These are phyloP conservation scores for Chelonoidis abingdonii DNA, from an alignment of 2,113 vertebrate species.

Conservation along the genomic window DNA sequence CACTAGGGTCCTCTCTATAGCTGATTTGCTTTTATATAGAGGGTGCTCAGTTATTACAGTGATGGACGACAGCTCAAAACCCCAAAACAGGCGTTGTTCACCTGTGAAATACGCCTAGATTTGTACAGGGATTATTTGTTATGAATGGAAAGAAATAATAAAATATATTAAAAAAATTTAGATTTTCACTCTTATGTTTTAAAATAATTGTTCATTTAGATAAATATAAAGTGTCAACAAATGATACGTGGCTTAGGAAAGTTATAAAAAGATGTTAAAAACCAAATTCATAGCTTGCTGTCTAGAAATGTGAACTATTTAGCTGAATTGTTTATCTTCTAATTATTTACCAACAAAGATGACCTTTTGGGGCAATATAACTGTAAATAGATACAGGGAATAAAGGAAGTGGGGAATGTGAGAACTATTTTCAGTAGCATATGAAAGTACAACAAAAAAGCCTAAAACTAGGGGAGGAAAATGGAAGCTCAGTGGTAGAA, in stretches of 20 bases:
- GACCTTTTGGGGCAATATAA: not conserved
- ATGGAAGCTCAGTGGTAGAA: not conserved
- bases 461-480: not conserved
- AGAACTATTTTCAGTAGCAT: not conserved
- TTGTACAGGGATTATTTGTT: not conserved
- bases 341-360: not conserved
- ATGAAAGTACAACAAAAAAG: fast-evolving
- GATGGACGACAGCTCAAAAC: fast-evolving
- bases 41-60: not conserved
- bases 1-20: not conserved
- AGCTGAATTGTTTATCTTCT: not conserved
- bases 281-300: not conserved
- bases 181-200: not conserved
- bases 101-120: not conserved
- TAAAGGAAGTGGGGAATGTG: fast-evolving
- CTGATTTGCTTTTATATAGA: not conserved
- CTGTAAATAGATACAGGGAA: not conserved
- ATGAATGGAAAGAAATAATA: not conserved
- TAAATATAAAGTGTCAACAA: not conserved
- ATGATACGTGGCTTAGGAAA: not conserved
- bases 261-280: not conserved
- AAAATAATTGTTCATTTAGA: not conserved
- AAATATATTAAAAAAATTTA: not conserved
- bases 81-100: fast-evolving
- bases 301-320: not conserved